Evolutionary conservation across 2,797 vertebrate species (phyloP).

Genomic region (Sebastes melanostomus): DNA sequence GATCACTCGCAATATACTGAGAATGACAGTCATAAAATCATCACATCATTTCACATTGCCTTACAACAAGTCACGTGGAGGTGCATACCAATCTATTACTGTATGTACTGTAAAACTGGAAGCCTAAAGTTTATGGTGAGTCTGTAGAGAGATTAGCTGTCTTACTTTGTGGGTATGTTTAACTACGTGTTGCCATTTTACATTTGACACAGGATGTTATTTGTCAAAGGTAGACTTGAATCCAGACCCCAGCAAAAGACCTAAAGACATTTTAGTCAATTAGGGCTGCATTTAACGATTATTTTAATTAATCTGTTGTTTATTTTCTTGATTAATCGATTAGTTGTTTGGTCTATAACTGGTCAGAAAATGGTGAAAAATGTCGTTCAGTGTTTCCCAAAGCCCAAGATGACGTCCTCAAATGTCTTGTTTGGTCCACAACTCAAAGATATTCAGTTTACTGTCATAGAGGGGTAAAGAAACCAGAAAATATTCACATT

Average conservation of each 20-base stretch:
- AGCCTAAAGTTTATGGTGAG: neutral
- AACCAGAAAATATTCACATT: too few relatives aligned
- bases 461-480: accelerated
- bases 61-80: slow-evolving; percentile 34
- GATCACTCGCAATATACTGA: slow-evolving; percentile 29
- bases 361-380: too few relatives aligned
- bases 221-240: neutral
- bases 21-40: slow-evolving; percentile 40
- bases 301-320: accelerated
- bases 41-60: neutral
- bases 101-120: neutral
- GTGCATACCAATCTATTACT: neutral
- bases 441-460: too few relatives aligned
- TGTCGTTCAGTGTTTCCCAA: too few relatives aligned
- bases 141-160: neutral
- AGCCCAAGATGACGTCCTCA: too few relatives aligned
- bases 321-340: too few relatives aligned
- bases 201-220: neutral
- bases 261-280: neutral
- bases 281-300: too few relatives aligned
- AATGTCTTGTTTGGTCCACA: too few relatives aligned
- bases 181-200: neutral
- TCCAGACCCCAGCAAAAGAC: neutral
- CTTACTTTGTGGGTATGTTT: neutral
- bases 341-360: too few relatives aligned